Percentiles rank a stretch among this genome's conserved stretches.
Evolutionary conservation across 2,113 vertebrate genomes (phyloP).

Genomic region (Triplophysa siluroides): DNA sequence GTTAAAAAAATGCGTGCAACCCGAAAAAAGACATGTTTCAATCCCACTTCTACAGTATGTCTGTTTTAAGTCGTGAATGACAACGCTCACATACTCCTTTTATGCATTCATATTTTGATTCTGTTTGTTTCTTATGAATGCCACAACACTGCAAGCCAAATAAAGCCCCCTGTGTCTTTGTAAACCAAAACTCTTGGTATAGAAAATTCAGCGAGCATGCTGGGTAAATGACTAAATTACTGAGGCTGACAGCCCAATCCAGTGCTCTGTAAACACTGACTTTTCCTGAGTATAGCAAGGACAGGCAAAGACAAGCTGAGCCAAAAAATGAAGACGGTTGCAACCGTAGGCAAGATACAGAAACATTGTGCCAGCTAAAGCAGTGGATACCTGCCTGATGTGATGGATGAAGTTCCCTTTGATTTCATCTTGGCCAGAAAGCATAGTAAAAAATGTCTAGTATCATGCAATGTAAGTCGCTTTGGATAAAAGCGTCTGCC

Average conservation of each 20-base stretch:
- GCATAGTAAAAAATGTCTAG: too few species aligned
- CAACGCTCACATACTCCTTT: not conserved
- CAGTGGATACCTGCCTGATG: too few species aligned
- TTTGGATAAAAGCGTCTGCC: too few species aligned
- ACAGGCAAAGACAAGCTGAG: too few species aligned
- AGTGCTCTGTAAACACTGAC: not conserved
- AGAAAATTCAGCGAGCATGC: not conserved
- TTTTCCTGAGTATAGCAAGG: too few species aligned
- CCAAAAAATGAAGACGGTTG: too few species aligned
- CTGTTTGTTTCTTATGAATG: slow-evolving; percentile 16
- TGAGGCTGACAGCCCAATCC: not conserved
- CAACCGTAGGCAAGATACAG: too few species aligned
- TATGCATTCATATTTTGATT: not conserved
- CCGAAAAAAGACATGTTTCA: not conserved
- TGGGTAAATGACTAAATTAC: not conserved
- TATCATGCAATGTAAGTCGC: too few species aligned
- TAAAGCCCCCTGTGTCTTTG: slow-evolving; percentile 18
- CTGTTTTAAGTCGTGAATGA: slow-evolving; percentile 5
- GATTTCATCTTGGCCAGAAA: too few species aligned
- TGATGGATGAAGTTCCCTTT: too few species aligned
- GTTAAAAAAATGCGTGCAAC: not conserved
- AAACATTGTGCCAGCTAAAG: too few species aligned
- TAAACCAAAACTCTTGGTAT: slow-evolving; percentile 5
- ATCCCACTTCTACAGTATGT: not conserved
- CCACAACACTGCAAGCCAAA: not conserved